phyloP scores from a whole-genome alignment of 2,797 vertebrate genomes.

The Rhyacichthys aspro region DNA sequence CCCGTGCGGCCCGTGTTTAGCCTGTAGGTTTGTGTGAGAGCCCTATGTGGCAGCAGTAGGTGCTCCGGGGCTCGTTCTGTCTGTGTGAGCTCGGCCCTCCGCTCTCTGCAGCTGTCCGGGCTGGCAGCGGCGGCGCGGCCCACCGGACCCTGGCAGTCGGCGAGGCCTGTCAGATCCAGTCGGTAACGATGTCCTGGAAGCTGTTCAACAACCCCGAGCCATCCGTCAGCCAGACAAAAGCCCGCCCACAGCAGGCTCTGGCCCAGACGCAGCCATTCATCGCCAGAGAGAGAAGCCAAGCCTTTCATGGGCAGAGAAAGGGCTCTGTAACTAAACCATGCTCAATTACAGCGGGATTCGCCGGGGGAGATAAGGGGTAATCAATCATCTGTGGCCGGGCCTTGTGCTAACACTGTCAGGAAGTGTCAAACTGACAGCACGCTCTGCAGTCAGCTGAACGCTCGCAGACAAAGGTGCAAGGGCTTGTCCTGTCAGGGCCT shows the following conservation, averaged over 20 bases:
- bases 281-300: constrained; percentile 49
- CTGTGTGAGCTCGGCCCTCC: constrained; percentile 28
- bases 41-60: constrained; percentile 16
- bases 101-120: constrained; percentile 69
- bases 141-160: constrained; percentile 33
- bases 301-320: constrained; percentile 67
- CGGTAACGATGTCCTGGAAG: constrained; percentile 68
- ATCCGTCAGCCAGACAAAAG: constrained; percentile 61
- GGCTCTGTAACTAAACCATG: constrained; percentile 54
- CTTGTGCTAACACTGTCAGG: constrained; percentile 47
- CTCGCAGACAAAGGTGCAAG: constrained; percentile 38
- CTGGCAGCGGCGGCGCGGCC: constrained; percentile 39
- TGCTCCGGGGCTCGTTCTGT: constrained; percentile 32
- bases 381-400: constrained; percentile 59
- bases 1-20: not conserved
- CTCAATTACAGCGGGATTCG: constrained; percentile 59
- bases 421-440: constrained; percentile 33
- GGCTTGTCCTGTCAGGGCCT: constrained; percentile 24
- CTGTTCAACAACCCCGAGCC: constrained; percentile 59
- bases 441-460: constrained; percentile 48
- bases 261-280: constrained; percentile 58
- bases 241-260: constrained; percentile 48
- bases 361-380: constrained; percentile 64
- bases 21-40: not conserved
- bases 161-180: constrained; percentile 51